Evolutionary conservation across 2,113 vertebrate genomes (phyloP), one percentile per base, ranked within the genome.

Genomic region (Pelmatolapia mariae): DNA sequence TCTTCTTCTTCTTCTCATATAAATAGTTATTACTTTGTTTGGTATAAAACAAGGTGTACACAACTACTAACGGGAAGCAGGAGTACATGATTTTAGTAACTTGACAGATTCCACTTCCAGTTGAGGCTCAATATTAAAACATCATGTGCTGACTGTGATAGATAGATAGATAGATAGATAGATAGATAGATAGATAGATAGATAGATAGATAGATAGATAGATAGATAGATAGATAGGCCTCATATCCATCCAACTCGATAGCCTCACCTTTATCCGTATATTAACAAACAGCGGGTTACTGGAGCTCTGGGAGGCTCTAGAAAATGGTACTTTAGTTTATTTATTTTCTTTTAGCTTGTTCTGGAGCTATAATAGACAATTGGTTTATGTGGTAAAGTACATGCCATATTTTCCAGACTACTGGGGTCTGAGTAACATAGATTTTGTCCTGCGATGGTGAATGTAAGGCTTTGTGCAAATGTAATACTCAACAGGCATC

Each of bases 61-160:
- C 18, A 36, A 66, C 6, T 66, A 0, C 18, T n/a, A 66, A 36
- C 6, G 0, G 31, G 0, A 71, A 71, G 38, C 22, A 26, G 13
- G 38, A 26, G 5, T 26, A 26, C 38, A 43, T 16, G 66, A 71
- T 22, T 43, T 40, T 71, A 63, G 16, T 33, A 63, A 63, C 6
- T 63, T 63, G 8, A 66, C 1, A 36, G 61, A 63, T 63, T 63
- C 59, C 10, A 59, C 56, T 29, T 59, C 22, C 22, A 26, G 53
- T 4, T 56, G 11, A 24, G 53, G 53, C 53, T 56, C 22, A 56
- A 24, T 56, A 56, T 56, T 56, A 56, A 56, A 56, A 56, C 22
- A 56, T 56, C 1, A 26, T 56, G 6, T 56, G 13, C 24, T 57
- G 24, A 57, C 54, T 57, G 24, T 8, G 5, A 53, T 53, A 11